These are phyloP conservation scores for Prinia subflava DNA, from an alignment of 2,113 vertebrate genomes.

Conservation along the genomic window DNA sequence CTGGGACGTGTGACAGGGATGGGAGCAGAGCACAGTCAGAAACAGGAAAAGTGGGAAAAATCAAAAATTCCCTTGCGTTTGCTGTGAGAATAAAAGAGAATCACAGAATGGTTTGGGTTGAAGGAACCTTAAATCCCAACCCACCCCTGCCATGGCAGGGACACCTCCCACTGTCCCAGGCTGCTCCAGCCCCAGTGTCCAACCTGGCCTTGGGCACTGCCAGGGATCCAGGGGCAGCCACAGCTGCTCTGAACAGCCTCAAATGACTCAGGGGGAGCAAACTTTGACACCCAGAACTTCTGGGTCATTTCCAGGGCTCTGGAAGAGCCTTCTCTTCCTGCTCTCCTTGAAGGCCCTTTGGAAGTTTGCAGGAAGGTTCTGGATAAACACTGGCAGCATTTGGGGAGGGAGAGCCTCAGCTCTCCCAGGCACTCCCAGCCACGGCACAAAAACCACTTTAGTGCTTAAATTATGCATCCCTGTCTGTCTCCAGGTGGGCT, in stretches of 20 bases:
- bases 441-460: not conserved
- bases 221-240: not conserved
- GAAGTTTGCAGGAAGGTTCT: not conserved
- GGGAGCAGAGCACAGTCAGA: not conserved
- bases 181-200: not conserved
- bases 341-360: too few species aligned
- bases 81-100: not conserved
- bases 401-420: not conserved
- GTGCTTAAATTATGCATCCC: not conserved
- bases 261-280: rapidly evolving
- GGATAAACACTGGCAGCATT: not conserved
- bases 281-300: not conserved
- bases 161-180: not conserved
- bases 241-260: not conserved
- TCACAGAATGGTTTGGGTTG: not conserved
- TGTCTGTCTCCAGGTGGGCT: not conserved
- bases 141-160: not conserved
- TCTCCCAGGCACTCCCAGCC: not conserved
- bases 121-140: not conserved
- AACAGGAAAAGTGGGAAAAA: not conserved
- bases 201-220: not conserved
- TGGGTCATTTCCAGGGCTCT: not conserved
- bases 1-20: rapidly evolving
- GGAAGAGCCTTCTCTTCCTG: not conserved
- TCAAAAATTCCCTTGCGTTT: not conserved